These are phyloP conservation scores for Stomorhina lunata DNA, from an alignment of 2,888 invertebrate species.

Conservation along the genomic window DNA sequence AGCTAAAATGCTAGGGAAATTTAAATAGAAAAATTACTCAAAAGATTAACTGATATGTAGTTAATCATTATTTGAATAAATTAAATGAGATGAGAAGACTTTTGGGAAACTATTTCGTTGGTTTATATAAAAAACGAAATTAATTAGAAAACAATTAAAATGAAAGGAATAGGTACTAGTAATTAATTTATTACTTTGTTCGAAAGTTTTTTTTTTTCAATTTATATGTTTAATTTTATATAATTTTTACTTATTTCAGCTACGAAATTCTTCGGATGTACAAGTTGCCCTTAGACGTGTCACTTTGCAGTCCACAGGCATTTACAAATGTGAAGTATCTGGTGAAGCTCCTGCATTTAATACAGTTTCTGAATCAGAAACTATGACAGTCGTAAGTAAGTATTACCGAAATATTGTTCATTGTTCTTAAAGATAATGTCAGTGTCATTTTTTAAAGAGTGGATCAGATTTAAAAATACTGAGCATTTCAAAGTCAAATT, in stretches of 20 bases:
- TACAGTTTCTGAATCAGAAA: conserved; percentile 87
- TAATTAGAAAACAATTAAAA: no score
- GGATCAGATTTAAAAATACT: no score
- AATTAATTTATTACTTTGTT: background rate
- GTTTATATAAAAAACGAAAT: background rate
- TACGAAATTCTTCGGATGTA: conserved; percentile 84
- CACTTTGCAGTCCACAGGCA: conserved; percentile 85
- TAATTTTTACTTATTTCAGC: conserved; percentile 78
- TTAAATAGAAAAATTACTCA: background rate
- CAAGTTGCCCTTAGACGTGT: conserved; percentile 85
- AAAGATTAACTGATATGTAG: conserved; percentile 13
- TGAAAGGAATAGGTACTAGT: background rate
- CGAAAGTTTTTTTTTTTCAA: background rate
- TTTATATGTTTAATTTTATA: background rate
- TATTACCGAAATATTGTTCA: conserved; percentile 66
- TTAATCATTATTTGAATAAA: conserved; percentile 23
- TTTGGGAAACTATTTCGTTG: background rate
- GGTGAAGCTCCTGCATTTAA: conserved; percentile 89
- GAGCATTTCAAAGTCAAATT: no score
- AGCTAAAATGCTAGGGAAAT: background rate
- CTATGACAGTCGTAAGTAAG: conserved; percentile 89
- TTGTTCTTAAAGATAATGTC: no score
- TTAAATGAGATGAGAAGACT: background rate
- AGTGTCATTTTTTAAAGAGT: no score
- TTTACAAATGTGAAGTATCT: conserved; percentile 89